Conservation (phyloP, 1,140 invertebrate species). For the Mercenaria mercenaria region DNA sequence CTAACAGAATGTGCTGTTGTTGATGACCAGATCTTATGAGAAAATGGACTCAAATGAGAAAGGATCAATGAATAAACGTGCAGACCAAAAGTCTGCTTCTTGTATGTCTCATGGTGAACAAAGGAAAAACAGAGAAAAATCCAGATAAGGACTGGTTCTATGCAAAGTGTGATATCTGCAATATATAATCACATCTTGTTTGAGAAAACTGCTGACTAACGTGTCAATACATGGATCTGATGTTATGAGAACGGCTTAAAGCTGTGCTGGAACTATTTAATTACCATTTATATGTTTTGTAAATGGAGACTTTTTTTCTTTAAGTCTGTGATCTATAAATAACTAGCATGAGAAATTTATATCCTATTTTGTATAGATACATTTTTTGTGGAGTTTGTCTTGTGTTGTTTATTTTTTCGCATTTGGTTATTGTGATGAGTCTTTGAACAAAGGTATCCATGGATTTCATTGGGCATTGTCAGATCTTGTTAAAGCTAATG, state of each 20-base stretch:
- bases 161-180: constrained; percentile 48
- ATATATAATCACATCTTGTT: constrained; percentile 45
- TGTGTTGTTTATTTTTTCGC: neutral
- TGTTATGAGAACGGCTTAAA: constrained; percentile 31
- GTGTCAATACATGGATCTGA: neutral
- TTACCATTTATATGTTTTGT: neutral
- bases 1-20: too few species aligned
- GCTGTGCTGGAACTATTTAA: constrained; percentile 1
- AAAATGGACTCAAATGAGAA: neutral
- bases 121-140: neutral
- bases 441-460: neutral
- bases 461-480: neutral
- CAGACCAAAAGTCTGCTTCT: neutral
- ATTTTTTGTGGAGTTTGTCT: neutral
- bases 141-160: constrained; percentile 47
- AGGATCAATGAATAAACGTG: neutral
- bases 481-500: neutral
- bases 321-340: constrained; percentile 46
- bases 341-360: constrained; percentile 19
- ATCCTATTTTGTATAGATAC: neutral
- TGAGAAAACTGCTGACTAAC: constrained; percentile 43
- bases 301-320: constrained; percentile 4
- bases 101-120: constrained; percentile 7
- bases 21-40: too few species aligned
- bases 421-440: neutral